phyloP scores from a whole-genome alignment of 37 sponge, comb jelly and placozoan species.

The Aplysina aerophoba region DNA sequence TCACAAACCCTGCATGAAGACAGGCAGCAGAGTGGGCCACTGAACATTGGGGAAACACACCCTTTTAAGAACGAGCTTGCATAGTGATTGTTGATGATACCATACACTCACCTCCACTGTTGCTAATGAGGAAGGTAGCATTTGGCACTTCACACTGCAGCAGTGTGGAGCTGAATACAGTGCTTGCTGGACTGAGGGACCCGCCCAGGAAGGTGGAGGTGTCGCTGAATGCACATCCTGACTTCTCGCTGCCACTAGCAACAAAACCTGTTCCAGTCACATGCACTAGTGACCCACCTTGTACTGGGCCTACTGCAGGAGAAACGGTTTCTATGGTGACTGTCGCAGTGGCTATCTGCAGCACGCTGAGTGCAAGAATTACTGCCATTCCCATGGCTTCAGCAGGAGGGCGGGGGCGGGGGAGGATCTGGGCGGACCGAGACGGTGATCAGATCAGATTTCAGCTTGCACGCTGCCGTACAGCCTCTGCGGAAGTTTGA shows the following conservation, averaged over 20 bases:
- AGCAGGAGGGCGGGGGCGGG: no score
- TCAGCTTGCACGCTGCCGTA: no score
- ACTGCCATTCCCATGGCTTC: no score
- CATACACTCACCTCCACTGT: slow-evolving; percentile 17
- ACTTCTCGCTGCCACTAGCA: neutral
- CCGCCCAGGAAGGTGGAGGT: neutral
- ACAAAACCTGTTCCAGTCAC: slow-evolving; percentile 53
- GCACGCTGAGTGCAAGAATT: no score
- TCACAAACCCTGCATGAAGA: neutral
- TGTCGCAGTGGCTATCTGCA: no score
- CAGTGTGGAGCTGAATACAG: slow-evolving; percentile 13
- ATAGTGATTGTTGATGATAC: no score
- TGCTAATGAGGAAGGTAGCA: neutral
- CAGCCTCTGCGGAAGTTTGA: no score
- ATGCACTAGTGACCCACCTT: slow-evolving; percentile 52
- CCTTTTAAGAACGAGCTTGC: no score
- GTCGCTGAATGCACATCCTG: slow-evolving; percentile 38
- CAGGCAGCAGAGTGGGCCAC: no score
- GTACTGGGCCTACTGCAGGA: slow-evolving; percentile 29
- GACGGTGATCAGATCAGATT: no score
- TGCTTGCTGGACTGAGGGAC: neutral
- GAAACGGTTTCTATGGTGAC: neutral
- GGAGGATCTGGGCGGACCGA: no score
- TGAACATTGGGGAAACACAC: no score
- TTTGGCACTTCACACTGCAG: slow-evolving; percentile 48